Evolutionary conservation across 2,797 vertebrate genomes (phyloP), one percentile per base, ranked within the genome.

Genomic region (Adrianichthys oophorus): DNA sequence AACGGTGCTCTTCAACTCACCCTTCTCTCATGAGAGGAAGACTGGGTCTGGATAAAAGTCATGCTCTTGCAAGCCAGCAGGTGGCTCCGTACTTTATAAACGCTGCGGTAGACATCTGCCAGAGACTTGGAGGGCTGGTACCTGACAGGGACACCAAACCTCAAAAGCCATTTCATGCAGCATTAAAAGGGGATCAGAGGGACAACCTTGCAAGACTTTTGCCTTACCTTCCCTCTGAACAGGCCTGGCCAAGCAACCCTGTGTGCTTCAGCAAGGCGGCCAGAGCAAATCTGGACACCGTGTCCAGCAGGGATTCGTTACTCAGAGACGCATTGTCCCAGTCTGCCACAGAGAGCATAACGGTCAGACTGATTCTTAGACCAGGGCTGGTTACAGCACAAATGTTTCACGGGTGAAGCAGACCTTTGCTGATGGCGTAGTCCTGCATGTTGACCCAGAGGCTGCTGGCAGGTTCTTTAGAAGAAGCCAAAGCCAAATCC

Each of bases 401-500:
- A 15, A 52, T 4, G 0, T 1, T 15, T 0, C 1, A 0, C 18
- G 52, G 0, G 7, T n/a, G 7, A 37, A 12, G 15, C 52, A 40
- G 72, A 96, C 97, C 97, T 95, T 98, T 98, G 88, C 95, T 98
- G 57, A 96, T 70, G 73, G 96, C 96, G 48, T 96, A 98, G 85
- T 99, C 97, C 73, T 96, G 95, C 95, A 99, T 95, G 79, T 94
- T 98, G 84, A 96, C 93, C 97, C 97, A 99, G 50, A 98, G 93
- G 77, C 94, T 97, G 78, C 93, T 93, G 26, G 94, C 91, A 15
- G 97, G 97, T 73, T 99, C 97, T 89, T 99, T 98, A 17, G 94
- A 93, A 59, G 95, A 96, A 19, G 96, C 95, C 84, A 98, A 88
- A 18, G 97, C 93, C 89, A 99, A 79, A 70, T 98, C 97, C 65